Percentiles rank a stretch among this genome's conserved stretches.
These are phyloP conservation scores for Drosophila ambigua DNA, from an alignment of 1,140 invertebrate species.

Conservation along the genomic window DNA sequence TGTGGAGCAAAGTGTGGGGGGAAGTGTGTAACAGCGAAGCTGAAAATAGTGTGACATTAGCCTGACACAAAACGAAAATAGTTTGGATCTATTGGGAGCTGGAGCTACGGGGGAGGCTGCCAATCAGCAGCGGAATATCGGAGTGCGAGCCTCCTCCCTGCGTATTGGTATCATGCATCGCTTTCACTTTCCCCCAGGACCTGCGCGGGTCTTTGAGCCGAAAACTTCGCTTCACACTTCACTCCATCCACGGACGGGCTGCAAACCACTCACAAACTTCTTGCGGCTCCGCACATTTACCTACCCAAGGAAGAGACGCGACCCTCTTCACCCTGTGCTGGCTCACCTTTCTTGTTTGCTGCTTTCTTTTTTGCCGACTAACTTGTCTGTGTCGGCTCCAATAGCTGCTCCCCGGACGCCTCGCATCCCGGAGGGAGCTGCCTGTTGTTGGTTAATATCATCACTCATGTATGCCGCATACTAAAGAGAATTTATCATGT, in stretches of 20 bases:
- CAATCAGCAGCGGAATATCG: too few relatives aligned
- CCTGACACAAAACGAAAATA: too few relatives aligned
- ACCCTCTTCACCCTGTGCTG: conserved; percentile 6
- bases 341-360: neutral
- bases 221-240: conserved; percentile 20
- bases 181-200: conserved; percentile 14
- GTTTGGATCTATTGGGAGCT: too few relatives aligned
- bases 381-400: conserved; percentile 21
- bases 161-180: neutral
- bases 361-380: conserved; percentile 32
- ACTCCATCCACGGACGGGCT: conserved; percentile 1
- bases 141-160: too few relatives aligned
- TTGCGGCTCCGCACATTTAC: conserved; percentile 33
- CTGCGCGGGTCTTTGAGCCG: too few relatives aligned
- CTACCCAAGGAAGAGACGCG: conserved; percentile 1
- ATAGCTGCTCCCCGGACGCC: neutral
- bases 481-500: conserved; percentile 81
- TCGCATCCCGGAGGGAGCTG: conserved; percentile 6
- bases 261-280: conserved; percentile 28
- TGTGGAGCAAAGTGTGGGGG: too few relatives aligned
- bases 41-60: neutral
- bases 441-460: conserved; percentile 79
- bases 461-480: conserved; percentile 81
- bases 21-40: neutral
- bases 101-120: too few relatives aligned